phyloP scores from a whole-genome alignment of 2,888 invertebrate species.

The Euplagia quadripunctaria region DNA sequence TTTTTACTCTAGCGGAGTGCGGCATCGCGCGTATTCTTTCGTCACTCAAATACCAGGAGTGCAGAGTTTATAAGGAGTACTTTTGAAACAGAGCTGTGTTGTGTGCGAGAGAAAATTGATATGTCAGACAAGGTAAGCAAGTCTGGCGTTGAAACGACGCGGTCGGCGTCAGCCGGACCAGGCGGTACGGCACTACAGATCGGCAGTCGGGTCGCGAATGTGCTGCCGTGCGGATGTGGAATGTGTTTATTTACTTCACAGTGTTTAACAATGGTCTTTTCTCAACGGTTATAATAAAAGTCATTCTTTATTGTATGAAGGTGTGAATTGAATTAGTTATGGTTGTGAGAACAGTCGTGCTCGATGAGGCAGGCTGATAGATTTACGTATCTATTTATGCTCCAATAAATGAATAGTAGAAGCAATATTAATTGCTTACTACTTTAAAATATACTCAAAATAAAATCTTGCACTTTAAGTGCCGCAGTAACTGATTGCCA shows the following conservation, averaged over 20 bases:
- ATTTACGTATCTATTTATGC: conserved; percentile 33
- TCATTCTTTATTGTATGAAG: conserved; percentile 32
- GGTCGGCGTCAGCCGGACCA: conserved; percentile 21
- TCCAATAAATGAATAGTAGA: conserved; percentile 13
- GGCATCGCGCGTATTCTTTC: conserved; percentile 83
- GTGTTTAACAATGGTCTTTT: conserved; percentile 30
- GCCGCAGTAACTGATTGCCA: neutral
- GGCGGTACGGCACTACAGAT: conserved; percentile 12
- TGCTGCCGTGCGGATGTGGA: conserved; percentile 43
- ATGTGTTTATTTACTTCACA: conserved; percentile 13
- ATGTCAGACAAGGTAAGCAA: conserved; percentile 82
- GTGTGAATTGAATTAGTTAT: conserved; percentile 57
- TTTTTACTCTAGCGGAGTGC: conserved; percentile 40
- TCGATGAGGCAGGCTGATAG: conserved; percentile 40
- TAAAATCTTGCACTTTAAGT: conserved; percentile 10
- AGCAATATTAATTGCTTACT: neutral
- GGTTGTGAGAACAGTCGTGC: conserved; percentile 44
- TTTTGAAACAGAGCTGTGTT: conserved; percentile 56
- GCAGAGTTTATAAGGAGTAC: conserved; percentile 68
- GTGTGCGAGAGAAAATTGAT: conserved; percentile 79
- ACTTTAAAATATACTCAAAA: conserved; percentile 1
- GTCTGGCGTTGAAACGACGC: conserved; percentile 58
- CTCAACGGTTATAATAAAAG: conserved; percentile 28
- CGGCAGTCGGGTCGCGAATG: conserved; percentile 43
- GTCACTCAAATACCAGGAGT: conserved; percentile 83